Percentiles rank a stretch among this genome's conserved stretches.
Conservation (phyloP, 2,113 vertebrate species). For the Nettapus auritus region DNA sequence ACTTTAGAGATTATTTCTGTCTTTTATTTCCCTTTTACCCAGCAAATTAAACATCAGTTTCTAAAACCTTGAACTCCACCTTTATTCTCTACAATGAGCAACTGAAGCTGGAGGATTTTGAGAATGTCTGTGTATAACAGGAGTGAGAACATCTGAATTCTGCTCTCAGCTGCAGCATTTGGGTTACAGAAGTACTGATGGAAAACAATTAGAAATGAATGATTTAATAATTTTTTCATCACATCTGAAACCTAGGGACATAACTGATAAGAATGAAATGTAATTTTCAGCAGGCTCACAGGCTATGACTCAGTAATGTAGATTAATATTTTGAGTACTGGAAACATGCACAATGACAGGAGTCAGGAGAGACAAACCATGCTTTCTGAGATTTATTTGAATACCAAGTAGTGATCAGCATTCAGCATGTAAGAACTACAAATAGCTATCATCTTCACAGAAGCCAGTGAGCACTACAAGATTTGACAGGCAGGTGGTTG, state of each 20-base stretch:
- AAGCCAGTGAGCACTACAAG: not conserved
- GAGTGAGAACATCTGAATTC: not conserved
- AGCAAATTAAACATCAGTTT: not conserved
- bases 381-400: not conserved
- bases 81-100: not conserved
- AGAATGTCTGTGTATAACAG: not conserved
- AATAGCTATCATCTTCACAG: not conserved
- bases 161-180: not conserved
- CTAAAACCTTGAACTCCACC: not conserved
- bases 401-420: not conserved
- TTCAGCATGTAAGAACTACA: not conserved
- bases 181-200: not conserved
- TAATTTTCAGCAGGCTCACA: not conserved
- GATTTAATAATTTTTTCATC: not conserved
- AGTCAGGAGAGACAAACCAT: not conserved
- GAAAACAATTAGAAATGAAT: not conserved
- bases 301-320: not conserved
- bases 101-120: not conserved
- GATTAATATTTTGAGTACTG: not conserved
- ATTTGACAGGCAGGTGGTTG: not conserved
- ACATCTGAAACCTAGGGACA: not conserved
- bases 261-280: not conserved
- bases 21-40: not conserved
- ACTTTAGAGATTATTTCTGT: not conserved
- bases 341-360: not conserved